Evolutionary conservation across 1,140 invertebrate species (phyloP), one percentile per base, ranked within the genome.

Genomic region (Magallana angulata): DNA sequence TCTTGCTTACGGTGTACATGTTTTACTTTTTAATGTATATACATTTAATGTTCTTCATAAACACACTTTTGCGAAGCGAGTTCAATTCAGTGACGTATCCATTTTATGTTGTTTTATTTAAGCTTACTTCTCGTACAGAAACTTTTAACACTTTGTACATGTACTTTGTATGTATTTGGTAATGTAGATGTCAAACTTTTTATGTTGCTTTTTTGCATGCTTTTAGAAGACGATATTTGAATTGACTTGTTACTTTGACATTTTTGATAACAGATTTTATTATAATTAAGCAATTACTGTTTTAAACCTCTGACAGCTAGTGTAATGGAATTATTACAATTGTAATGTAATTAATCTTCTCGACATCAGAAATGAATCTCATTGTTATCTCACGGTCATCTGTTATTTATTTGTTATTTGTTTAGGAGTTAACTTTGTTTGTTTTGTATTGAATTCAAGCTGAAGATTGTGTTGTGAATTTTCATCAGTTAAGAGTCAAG

Each of bases 401-500:
- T 30, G 68, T 76, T 76, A 76, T 71, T 30, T 71, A 71, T 76
- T 30, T 76, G 24, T 76, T 76, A 36, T 7, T 76, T 76, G 24
- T 76, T 76, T 36, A 76, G 11, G 24, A 30, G 68, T 76, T 36
- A 24, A 8, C 9, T 76, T 30, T 7, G 68, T 71, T 71, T 30
- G 36, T 76, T 76, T 76, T 18, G 24, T 76, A 76, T 76, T 76
- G 24, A 30, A 76, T 76, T 76, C 12, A 12, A 64, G 68, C 18
- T 24, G 12, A 76, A 8, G 24, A 30, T 76, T 76, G 68, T 76
- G 68, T 76, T 76, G 68, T 76, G 68, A 76, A 76, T 76, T 48
- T 48, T 24, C 68, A 76, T 76, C 36, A 30, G 24, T 30, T 76
- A 18, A 24, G 24, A 76, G 14, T 30, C 36, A 48, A 48, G 36